Base-by-base conservation (phyloP, 2,113 vertebrate species). In the Lepisosteus osseus region DNA sequence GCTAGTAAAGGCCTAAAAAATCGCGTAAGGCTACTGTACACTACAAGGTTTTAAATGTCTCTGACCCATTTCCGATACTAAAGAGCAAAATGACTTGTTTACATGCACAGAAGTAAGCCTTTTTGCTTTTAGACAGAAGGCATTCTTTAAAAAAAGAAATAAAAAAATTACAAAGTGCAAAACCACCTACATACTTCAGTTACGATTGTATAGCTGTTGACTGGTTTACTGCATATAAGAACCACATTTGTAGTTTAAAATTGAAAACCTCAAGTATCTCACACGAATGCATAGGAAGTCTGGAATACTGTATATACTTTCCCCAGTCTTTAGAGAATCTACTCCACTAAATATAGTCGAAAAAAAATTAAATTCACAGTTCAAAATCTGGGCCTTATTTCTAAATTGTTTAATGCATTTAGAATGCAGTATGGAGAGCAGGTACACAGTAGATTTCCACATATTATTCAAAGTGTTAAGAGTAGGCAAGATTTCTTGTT, bases 1-100 rank as follows among this genome's bases (percentile, higher is more conserved):
- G 73, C 66, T 79, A 74, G 83, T 76, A 87, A 86, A 78, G 85
- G 80, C 82, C 83, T 72, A 71, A 85, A 83, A 82, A 88, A 87
- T 74, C 83, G 81, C 69, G 75, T 67, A 77, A 75, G 77, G 76
- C 76, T 87, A 87, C 51, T 84, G 80, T 84, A 63, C 61, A 65
- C 74, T 77, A 75, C 75, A 82, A 73, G 71, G 47, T 72, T 51
- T 79, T 75, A 84, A 81, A 6, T 44, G 67, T 51, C 61, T 72
- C 67, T 43, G 66, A 70, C 65, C 81, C 68, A 78, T 85, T 84
- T 81, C 76, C 76, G 79, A 80, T 79, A 82, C 73, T 72, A 83
- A 68, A 72, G 76, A 79, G 67, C 68, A 76, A 51, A 55, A 76
- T 45, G 67, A 75, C 59, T 29, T 61, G 65, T 72, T 68, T 61